Conservation (phyloP, 2,888 invertebrate species). For the Clusia tigrina region DNA sequence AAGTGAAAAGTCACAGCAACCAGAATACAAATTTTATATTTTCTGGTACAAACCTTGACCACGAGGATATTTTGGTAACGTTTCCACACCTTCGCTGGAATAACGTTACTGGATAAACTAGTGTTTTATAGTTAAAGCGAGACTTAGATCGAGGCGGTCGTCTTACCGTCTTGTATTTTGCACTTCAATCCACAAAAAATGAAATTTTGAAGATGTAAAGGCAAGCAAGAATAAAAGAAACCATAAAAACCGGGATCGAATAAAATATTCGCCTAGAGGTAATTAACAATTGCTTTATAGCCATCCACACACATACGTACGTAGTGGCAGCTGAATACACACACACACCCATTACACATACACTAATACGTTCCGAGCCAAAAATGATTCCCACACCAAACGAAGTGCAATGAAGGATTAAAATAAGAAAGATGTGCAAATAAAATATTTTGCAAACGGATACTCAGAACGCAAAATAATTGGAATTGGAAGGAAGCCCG, state of each 20-base stretch:
- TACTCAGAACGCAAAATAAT: constrained; percentile 1
- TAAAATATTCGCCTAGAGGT: constrained; percentile 39
- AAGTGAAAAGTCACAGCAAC: no score
- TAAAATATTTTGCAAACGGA: constrained; percentile 57
- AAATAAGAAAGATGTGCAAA: constrained; percentile 62
- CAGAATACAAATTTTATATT: no score
- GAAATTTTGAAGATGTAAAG: no score
- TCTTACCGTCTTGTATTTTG: no score
- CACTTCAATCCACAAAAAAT: no score
- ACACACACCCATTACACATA: not conserved
- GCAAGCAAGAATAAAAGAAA: not conserved
- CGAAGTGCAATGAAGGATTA: constrained; percentile 54
- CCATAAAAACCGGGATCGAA: not conserved
- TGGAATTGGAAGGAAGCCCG: constrained; percentile 5
- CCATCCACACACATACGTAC: constrained; percentile 35
- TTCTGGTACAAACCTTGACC: no score
- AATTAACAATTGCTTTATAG: constrained; percentile 58
- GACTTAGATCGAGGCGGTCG: no score
- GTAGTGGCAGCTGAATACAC: constrained; percentile 26
- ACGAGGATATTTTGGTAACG: no score
- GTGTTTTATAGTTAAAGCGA: no score
- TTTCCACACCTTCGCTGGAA: no score
- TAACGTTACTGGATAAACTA: no score
- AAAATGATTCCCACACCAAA: constrained; percentile 28
- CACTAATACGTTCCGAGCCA: constrained; percentile 22